phyloP scores from a whole-genome alignment of 1,140 invertebrate genomes.

The Drosophila biarmipes region DNA sequence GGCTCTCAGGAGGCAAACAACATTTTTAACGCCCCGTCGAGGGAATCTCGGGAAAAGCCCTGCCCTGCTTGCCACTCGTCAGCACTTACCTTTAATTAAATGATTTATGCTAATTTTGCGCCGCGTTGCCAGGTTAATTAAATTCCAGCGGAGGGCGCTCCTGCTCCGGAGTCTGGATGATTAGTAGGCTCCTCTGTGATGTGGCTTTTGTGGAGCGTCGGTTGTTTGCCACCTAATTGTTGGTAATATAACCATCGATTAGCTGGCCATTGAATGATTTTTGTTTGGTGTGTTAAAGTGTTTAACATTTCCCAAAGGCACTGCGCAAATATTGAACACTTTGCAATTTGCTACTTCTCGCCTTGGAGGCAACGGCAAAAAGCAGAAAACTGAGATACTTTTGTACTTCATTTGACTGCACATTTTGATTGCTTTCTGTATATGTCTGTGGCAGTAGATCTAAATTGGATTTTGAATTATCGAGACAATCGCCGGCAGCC shows the following conservation, averaged over 20 bases:
- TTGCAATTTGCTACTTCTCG: conserved; percentile 3
- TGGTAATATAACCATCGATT: conserved; percentile 54
- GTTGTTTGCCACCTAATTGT: conserved; percentile 51
- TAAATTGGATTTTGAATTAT: conserved; percentile 30
- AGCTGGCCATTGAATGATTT: conserved; percentile 38
- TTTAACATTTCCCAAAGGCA: conserved; percentile 43
- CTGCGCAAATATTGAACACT: conserved; percentile 34
- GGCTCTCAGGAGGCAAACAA: conserved; percentile 4
- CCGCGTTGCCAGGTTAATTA: conserved; percentile 69
- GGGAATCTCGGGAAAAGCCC: conserved; percentile 21
- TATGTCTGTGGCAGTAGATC: neutral
- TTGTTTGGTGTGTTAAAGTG: conserved; percentile 23
- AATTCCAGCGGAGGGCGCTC: conserved; percentile 48
- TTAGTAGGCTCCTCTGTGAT: conserved; percentile 32
- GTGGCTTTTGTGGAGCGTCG: conserved; percentile 25
- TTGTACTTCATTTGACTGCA: conserved; percentile 25
- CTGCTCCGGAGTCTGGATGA: conserved; percentile 29
- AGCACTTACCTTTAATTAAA: conserved; percentile 80
- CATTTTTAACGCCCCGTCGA: conserved; percentile 19
- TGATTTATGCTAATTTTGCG: conserved; percentile 80
- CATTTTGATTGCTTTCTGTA: conserved; percentile 32
- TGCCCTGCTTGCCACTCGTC: conserved; percentile 15
- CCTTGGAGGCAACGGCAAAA: conserved; percentile 9
- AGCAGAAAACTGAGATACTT: conserved; percentile 21
- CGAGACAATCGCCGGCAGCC: neutral